phyloP scores from a whole-genome alignment of 2,797 vertebrate species.

The Clamator glandarius region DNA sequence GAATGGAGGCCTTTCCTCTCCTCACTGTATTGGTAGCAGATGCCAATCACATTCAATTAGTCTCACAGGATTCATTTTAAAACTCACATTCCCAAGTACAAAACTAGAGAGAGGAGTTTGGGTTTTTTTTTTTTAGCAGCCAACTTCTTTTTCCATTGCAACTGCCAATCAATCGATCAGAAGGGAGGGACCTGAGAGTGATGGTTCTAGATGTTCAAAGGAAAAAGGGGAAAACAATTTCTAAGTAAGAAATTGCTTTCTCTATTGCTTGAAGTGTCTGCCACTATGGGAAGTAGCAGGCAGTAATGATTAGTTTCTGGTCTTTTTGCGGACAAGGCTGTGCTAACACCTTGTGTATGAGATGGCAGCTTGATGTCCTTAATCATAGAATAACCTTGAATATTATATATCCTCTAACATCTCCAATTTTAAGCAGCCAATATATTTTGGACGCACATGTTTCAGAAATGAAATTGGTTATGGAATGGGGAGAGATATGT shows the following conservation, averaged over 20 bases:
- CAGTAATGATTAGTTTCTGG: slow-evolving; percentile 65
- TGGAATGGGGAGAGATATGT: slow-evolving; percentile 17
- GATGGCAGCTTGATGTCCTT: slow-evolving; percentile 47
- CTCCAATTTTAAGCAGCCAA: slow-evolving; percentile 49
- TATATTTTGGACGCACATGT: slow-evolving; percentile 26
- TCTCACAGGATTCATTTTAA: slow-evolving; percentile 50
- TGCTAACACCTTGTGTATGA: slow-evolving; percentile 16
- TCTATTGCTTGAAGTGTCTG: slow-evolving; percentile 28
- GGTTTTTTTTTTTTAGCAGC: slow-evolving; percentile 29
- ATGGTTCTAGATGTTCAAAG: slow-evolving; percentile 47
- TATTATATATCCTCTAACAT: slow-evolving; percentile 47
- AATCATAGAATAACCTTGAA: slow-evolving; percentile 62
- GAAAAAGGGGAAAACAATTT: slow-evolving; percentile 71
- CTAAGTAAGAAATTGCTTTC: slow-evolving; percentile 63
- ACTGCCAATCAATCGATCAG: slow-evolving; percentile 54
- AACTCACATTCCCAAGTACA: slow-evolving; percentile 41
- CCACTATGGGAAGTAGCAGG: slow-evolving; percentile 54
- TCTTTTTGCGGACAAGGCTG: slow-evolving; percentile 26
- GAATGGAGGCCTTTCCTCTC: slow-evolving; percentile 35
- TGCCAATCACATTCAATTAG: slow-evolving; percentile 73
- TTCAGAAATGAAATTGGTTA: slow-evolving; percentile 44
- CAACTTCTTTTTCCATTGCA: slow-evolving; percentile 40
- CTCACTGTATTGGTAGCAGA: slow-evolving; percentile 42
- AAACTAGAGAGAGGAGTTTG: background rate
- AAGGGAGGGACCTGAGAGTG: slow-evolving; percentile 37